Conservation (phyloP, 2,113 vertebrate species). For the Rostratula benghalensis region DNA sequence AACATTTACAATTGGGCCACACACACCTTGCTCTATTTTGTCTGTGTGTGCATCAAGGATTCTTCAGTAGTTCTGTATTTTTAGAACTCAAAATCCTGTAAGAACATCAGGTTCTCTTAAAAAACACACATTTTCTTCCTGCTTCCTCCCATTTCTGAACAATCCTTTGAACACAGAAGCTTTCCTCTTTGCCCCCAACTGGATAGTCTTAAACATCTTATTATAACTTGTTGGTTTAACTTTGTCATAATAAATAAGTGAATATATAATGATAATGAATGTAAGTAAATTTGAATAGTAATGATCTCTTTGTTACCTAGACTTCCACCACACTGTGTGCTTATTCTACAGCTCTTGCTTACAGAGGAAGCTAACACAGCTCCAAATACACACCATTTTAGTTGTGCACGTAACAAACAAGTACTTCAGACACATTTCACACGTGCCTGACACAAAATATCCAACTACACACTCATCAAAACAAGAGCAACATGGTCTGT, state of each 20-base stretch:
- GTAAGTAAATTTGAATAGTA: background rate
- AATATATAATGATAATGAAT: too few relatives aligned
- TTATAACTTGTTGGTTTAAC: background rate
- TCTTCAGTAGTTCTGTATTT: background rate
- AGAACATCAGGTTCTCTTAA: background rate
- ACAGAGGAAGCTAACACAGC: background rate
- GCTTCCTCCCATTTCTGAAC: background rate
- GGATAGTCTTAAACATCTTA: conserved; percentile 14
- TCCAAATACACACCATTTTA: conserved; percentile 29
- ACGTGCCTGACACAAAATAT: background rate
- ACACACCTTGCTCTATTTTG: background rate
- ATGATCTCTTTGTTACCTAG: conserved; percentile 2
- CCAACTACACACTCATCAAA: background rate
- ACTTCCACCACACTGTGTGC: conserved; percentile 13
- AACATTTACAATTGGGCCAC: background rate
- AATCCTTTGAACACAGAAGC: background rate
- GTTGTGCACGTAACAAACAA: background rate
- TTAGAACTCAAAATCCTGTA: background rate
- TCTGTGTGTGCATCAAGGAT: background rate
- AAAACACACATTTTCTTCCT: background rate
- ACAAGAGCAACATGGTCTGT: background rate
- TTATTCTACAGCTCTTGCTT: background rate
- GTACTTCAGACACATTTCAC: background rate
- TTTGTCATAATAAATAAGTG: background rate
- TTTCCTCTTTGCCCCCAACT: background rate